These are phyloP conservation scores for Amazona finschi DNA, from an alignment of 2,797 vertebrate genomes.

Conservation along the genomic window DNA sequence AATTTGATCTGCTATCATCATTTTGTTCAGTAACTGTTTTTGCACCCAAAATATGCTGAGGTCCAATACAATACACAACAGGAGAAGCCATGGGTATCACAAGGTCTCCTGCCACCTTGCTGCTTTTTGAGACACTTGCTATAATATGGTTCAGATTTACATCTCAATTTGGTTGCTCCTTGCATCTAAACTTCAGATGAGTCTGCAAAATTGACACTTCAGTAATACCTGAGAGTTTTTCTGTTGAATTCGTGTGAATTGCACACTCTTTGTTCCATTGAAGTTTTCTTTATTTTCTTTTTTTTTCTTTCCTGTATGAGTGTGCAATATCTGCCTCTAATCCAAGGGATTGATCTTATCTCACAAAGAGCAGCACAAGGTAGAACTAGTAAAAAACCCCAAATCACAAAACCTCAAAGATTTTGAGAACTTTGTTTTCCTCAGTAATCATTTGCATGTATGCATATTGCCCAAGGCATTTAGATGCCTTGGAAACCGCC, in stretches of 20 bases:
- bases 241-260: neutral
- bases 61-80: neutral
- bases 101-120: neutral
- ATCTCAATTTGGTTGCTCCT: neutral
- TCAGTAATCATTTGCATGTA: neutral
- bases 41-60: neutral
- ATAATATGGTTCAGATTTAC: neutral
- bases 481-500: neutral
- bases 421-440: neutral
- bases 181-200: neutral
- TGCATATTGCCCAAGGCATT: neutral
- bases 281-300: neutral
- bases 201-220: neutral
- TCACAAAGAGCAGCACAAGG: neutral
- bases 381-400: neutral
- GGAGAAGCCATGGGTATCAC: neutral
- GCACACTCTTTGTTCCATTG: neutral
- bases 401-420: neutral
- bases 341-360: neutral
- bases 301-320: neutral
- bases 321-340: neutral
- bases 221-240: neutral
- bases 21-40: neutral
- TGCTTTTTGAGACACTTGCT: neutral
- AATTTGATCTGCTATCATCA: rapidly evolving